phyloP scores from a whole-genome alignment of 2,888 invertebrate species.

The Folsomia manolachei region DNA sequence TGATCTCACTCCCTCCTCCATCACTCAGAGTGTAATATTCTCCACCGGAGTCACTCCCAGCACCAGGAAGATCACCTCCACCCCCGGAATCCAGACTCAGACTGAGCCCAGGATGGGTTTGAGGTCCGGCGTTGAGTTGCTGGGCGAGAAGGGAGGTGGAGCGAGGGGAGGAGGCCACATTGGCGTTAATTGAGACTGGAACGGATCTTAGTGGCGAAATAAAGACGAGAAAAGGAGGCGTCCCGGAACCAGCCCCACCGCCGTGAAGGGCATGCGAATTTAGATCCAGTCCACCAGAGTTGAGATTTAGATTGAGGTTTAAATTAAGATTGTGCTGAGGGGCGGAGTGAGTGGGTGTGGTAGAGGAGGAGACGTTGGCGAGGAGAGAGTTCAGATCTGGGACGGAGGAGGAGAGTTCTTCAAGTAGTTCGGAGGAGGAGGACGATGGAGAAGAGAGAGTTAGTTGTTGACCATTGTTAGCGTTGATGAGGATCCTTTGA shows the following conservation, averaged over 20 bases:
- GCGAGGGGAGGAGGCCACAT: constrained; percentile 8
- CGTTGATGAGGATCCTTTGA: constrained; percentile 33
- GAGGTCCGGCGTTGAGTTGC: not conserved
- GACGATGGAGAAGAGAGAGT: not conserved
- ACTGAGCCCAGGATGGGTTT: not conserved
- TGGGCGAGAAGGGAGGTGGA: not conserved
- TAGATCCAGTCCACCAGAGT: constrained; percentile 32
- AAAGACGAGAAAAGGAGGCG: constrained; percentile 38
- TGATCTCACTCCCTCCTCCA: constrained; percentile 1
- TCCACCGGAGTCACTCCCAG: constrained; percentile 38
- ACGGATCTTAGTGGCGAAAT: constrained; percentile 37
- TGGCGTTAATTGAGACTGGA: constrained; percentile 20
- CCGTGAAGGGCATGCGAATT: too few species aligned
- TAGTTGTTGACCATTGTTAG: constrained; percentile 9
- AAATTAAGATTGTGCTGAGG: constrained; percentile 43
- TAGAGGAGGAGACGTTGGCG: constrained; percentile 20
- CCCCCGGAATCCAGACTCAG: not conserved
- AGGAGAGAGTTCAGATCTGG: constrained; percentile 44
- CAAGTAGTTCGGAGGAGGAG: not conserved
- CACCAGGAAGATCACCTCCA: constrained; percentile 31
- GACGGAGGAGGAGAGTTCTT: constrained; percentile 22
- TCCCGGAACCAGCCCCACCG: constrained; percentile 22
- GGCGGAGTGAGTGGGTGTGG: constrained; percentile 7
- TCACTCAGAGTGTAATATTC: constrained; percentile 31
- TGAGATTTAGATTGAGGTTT: constrained; percentile 46